These are phyloP conservation scores for Thamnaconus septentrionalis DNA, from an alignment of 2,113 vertebrate genomes.

Conservation along the genomic window DNA sequence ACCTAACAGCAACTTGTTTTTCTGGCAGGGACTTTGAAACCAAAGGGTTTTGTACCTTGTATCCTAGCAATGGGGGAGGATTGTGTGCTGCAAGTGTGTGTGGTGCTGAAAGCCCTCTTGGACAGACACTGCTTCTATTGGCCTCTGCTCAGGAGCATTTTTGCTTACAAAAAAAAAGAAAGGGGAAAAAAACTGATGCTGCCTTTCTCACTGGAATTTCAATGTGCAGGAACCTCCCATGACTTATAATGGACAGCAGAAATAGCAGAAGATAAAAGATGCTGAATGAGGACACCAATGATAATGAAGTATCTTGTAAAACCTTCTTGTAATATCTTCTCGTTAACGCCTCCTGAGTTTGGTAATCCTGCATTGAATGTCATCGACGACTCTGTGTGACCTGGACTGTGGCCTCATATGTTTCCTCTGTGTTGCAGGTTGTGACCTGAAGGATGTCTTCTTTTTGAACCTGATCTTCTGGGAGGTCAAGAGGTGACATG, in stretches of 20 bases:
- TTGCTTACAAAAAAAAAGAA: too few species aligned
- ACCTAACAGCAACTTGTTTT: slow-evolving; percentile 25
- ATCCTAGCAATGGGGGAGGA: slow-evolving; percentile 47
- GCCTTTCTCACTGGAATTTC: slow-evolving; percentile 27
- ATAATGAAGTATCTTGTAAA: too few species aligned
- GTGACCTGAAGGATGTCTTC: slow-evolving; percentile 33
- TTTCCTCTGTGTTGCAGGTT: slow-evolving; percentile 57
- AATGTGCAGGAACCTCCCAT: slow-evolving; percentile 39
- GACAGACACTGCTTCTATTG: slow-evolving; percentile 37
- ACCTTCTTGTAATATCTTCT: too few species aligned
- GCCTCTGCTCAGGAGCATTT: background rate
- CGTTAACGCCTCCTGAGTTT: background rate
- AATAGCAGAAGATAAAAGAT: slow-evolving; percentile 6
- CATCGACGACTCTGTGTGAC: background rate
- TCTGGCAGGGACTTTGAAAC: slow-evolving; percentile 25
- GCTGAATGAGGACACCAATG: background rate
- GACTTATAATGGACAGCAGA: background rate
- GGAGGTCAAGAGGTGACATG: slow-evolving; percentile 66
- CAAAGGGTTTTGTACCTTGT: slow-evolving; percentile 47
- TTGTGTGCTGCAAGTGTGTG: slow-evolving; percentile 30
- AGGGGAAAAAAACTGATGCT: slow-evolving; percentile 31
- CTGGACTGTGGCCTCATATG: background rate
- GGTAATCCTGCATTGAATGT: background rate
- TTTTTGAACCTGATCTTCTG: slow-evolving; percentile 43
- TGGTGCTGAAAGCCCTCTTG: slow-evolving; percentile 38